Evolutionary conservation across 2,113 vertebrate genomes (phyloP), one percentile per base, ranked within the genome.

Genomic region (Hippocampus comes): DNA sequence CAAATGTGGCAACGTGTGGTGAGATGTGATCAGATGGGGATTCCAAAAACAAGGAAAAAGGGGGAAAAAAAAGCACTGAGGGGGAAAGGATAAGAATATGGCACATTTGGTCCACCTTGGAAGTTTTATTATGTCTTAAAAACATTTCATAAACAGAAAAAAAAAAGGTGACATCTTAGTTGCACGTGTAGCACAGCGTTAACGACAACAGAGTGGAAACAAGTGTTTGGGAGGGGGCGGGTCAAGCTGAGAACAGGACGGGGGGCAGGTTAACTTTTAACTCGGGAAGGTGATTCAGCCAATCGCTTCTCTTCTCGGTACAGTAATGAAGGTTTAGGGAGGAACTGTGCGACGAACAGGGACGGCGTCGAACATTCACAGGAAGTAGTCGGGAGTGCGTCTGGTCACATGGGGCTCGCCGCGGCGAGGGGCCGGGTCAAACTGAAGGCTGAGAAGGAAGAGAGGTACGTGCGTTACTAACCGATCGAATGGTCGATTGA

Each of bases 21-120:
- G 67, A 20, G 48, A 82, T 81, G 70, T 71, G 75, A 73, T 77
- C 79, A 72, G 81, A 82, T 74, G 73, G 76, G 76, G 81, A 82
- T 63, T 81, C 34, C 66, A 72, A 66, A 20, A 63, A 38, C 60
- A 74, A 17, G 27, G 25, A 69, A 66, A 55, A 63, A 56, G 69
- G 79, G 48, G 82, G 76, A 81, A 82, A 90, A 91, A 27, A 27
- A 27, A 34, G 30, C 2, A 30, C 2, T 3, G 30, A 4, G 30
- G 30, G 30, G 76, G 82, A 82, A 90, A 91, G 88, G 89, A 91
- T 78, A 73, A 80, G 76, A 86, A 82, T 84, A 93, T 93, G 92
- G 91, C 92, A 88, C 89, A 92, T 93, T 93, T 91, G 90, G 90
- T 91, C 90, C 90, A 91, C 87, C 88, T 86, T 84, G 88, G 87